phyloP scores from a whole-genome alignment of 2,888 invertebrate genomes.

The Ptilodon capucinus region DNA sequence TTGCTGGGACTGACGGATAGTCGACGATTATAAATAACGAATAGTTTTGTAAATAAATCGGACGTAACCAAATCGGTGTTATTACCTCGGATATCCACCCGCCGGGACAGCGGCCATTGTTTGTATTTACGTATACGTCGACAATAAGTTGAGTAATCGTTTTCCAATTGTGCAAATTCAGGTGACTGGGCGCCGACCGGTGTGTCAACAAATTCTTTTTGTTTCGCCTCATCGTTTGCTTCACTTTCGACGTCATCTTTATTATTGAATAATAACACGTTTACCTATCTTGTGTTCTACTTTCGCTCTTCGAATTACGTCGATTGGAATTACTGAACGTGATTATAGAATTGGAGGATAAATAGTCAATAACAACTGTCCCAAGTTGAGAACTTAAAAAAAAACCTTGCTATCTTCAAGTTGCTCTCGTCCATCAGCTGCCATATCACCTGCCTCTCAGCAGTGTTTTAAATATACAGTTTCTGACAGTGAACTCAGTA shows the following conservation, averaged over 20 bases:
- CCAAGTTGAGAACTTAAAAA: no score
- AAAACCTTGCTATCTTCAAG: no score
- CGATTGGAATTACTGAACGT: no score
- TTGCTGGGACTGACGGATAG: neutral
- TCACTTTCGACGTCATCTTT: slow-evolving; percentile 49
- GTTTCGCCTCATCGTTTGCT: slow-evolving; percentile 47
- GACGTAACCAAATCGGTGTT: slow-evolving; percentile 51
- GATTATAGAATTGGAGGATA: no score
- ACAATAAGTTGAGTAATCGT: slow-evolving; percentile 71
- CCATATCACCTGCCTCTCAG: no score
- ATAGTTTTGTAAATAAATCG: slow-evolving; percentile 58
- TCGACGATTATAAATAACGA: slow-evolving; percentile 41
- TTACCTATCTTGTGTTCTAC: neutral
- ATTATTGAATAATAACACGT: slow-evolving; percentile 28
- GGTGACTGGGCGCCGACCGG: slow-evolving; percentile 43
- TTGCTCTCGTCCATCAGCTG: no score
- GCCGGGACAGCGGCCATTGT: slow-evolving; percentile 55
- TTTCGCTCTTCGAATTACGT: neutral
- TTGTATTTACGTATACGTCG: slow-evolving; percentile 63
- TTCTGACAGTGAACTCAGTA: no score
- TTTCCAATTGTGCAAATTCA: slow-evolving; percentile 58
- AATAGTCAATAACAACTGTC: no score
- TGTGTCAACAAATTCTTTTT: slow-evolving; percentile 59
- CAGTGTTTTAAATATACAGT: no score
- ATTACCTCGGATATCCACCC: slow-evolving; percentile 54